Conservation (phyloP, 2,113 vertebrate species). For the Sprattus sprattus region DNA sequence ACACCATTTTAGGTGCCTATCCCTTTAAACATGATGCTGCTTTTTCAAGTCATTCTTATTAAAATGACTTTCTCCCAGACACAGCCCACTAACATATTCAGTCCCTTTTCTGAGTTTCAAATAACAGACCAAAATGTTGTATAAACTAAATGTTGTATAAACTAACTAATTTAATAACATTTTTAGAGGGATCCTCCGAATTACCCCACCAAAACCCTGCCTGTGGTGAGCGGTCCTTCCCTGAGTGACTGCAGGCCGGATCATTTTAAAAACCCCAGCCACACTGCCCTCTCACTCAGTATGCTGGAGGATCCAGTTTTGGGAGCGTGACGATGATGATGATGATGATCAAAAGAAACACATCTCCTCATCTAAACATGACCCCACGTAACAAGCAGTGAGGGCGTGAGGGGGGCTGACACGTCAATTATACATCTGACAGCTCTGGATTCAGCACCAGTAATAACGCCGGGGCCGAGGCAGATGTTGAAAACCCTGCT, state of each 20-base stretch:
- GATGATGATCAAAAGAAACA: conserved; percentile 67
- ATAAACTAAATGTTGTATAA: background rate
- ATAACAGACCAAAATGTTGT: background rate
- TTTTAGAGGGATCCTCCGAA: background rate
- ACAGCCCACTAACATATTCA: background rate
- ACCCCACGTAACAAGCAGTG: conserved; percentile 54
- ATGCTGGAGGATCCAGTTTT: conserved; percentile 23
- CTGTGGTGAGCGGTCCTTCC: background rate
- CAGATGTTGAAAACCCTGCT: conserved; percentile 48
- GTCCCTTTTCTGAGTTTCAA: background rate
- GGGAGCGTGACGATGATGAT: conserved; percentile 50
- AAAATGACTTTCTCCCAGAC: too few relatives aligned
- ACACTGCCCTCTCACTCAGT: background rate
- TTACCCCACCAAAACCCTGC: background rate
- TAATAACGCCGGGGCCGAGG: conserved; percentile 58
- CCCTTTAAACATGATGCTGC: background rate
- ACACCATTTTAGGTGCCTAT: too few relatives aligned
- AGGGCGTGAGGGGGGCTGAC: conserved; percentile 49
- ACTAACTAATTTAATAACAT: background rate
- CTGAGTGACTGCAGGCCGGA: conserved; percentile 1
- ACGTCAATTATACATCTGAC: conserved; percentile 69
- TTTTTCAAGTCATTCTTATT: too few relatives aligned
- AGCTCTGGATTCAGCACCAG: conserved; percentile 61
- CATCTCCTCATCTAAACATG: conserved; percentile 60
- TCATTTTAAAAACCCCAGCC: conserved; percentile 43